Percentiles rank a stretch among this genome's conserved stretches.
phyloP scores from a whole-genome alignment of 2,113 vertebrate genomes.

The Strigops habroptila region DNA sequence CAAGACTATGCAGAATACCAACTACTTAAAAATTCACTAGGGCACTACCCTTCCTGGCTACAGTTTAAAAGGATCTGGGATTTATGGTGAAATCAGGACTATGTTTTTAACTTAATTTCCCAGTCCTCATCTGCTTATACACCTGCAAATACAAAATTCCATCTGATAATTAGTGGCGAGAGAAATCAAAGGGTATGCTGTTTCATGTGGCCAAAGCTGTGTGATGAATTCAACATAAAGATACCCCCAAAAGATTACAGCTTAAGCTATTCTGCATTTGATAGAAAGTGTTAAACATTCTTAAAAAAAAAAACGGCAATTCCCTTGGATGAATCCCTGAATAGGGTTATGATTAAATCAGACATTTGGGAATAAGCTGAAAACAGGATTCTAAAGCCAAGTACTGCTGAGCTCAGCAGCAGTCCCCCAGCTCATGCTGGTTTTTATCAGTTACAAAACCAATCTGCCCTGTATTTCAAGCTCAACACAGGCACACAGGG shows the following conservation, averaged over 20 bases:
- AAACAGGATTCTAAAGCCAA: conserved; percentile 25
- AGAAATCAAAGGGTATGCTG: neutral
- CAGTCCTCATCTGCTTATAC: neutral
- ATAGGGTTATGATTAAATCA: conserved; percentile 40
- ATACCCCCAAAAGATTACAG: neutral
- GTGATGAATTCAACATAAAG: neutral
- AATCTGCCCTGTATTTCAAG: conserved; percentile 26
- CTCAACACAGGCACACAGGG: neutral
- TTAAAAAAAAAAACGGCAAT: neutral
- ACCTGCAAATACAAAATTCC: neutral
- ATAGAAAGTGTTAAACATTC: conserved; percentile 9
- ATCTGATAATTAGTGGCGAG: neutral
- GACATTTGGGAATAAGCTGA: conserved; percentile 41
- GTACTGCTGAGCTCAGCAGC: conserved; percentile 47
- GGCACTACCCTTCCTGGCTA: neutral
- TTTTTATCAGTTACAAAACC: conserved; percentile 39
- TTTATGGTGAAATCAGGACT: neutral
- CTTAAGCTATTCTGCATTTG: neutral
- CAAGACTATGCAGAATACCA: neutral
- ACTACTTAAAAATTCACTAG: conserved; percentile 19
- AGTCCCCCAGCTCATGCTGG: neutral
- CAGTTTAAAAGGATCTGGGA: neutral
- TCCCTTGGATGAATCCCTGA: conserved; percentile 29
- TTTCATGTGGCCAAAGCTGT: neutral
- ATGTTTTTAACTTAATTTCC: neutral